phyloP scores from a whole-genome alignment of 2,888 invertebrate genomes.

The Zele albiditarsus region DNA sequence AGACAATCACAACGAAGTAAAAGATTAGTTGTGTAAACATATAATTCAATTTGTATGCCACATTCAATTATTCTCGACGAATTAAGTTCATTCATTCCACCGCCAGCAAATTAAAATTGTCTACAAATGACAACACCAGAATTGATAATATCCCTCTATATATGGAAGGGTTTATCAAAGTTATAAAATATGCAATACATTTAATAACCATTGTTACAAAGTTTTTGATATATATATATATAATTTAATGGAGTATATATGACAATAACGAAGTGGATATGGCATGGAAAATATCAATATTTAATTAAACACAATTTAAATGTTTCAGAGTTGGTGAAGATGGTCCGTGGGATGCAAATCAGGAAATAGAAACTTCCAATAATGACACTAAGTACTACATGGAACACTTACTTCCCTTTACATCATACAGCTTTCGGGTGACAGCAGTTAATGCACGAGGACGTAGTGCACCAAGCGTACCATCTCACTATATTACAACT shows the following conservation, averaged over 20 bases:
- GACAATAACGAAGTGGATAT: neutral
- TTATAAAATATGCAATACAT: too few species aligned
- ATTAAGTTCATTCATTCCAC: too few species aligned
- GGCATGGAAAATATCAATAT: neutral
- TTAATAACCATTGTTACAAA: too few species aligned
- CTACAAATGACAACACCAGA: too few species aligned
- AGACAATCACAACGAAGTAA: too few species aligned
- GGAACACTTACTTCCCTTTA: slow-evolving; percentile 81
- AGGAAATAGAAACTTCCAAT: slow-evolving; percentile 78
- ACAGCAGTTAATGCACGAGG: slow-evolving; percentile 83
- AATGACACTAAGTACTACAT: slow-evolving; percentile 81
- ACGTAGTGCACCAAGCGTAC: slow-evolving; percentile 79
- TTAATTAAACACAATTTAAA: neutral
- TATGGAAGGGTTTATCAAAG: too few species aligned
- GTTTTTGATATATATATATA: neutral
- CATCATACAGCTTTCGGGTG: slow-evolving; percentile 84
- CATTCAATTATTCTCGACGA: too few species aligned
- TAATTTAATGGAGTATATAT: neutral
- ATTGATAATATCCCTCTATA: too few species aligned
- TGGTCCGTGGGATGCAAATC: slow-evolving; percentile 79
- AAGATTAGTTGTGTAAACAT: too few species aligned
- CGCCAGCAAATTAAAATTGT: too few species aligned
- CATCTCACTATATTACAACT: slow-evolving; percentile 83
- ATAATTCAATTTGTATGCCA: too few species aligned
- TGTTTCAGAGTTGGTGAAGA: slow-evolving; percentile 79